Evolutionary conservation across 2,797 vertebrate species (phyloP), one percentile per base, ranked within the genome.

Genomic region (Menidia menidia): DNA sequence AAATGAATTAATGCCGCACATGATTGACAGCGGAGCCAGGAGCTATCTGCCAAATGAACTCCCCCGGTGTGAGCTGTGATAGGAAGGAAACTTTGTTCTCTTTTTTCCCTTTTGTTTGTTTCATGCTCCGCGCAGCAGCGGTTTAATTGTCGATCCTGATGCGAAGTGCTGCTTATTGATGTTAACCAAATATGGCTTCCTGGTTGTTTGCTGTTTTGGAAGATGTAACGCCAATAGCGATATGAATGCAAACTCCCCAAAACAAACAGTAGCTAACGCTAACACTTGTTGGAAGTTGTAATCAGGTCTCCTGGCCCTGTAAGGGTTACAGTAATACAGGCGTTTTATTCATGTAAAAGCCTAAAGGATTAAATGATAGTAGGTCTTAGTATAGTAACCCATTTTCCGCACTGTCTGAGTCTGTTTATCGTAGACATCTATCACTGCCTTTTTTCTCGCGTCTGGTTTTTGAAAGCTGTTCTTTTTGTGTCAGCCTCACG

Each of bases 1-100:
- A 73, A 68, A 85, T 80, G 47, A 87, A 82, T 81, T 71, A 83
- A 79, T 76, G 76, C 47, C 19, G 42, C 8, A 2, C 41, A 35
- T 81, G 85, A 86, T 47, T 85, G 80, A 85, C 78, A 82, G 75
- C 25, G 51, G 56, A 73, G 47, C 50, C 41, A 45, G 6, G 80
- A 81, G 50, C 75, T 78, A 68, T 50, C 82, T 72, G 70, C 78
- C 73, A 71, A 79, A 71, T 64, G 67, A 61, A 50, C 57, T 73
- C 60, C 71, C 56, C 75, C 75, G 60, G 78, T 60, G 65, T 60
- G 19, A 64, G 69, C 58, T 71, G 43, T 75, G 71, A 79, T 70
- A 71, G 42, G 48, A 76, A 67, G 16, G 41, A 58, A 25, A 43
- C 62, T 71, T 57, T 33, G 56, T 58, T 62, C 59, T 19, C 6